Percentiles rank a stretch among this genome's conserved stretches.
phyloP scores from a whole-genome alignment of 1,140 invertebrate genomes.

The Lepidotrigona ventralis region DNA sequence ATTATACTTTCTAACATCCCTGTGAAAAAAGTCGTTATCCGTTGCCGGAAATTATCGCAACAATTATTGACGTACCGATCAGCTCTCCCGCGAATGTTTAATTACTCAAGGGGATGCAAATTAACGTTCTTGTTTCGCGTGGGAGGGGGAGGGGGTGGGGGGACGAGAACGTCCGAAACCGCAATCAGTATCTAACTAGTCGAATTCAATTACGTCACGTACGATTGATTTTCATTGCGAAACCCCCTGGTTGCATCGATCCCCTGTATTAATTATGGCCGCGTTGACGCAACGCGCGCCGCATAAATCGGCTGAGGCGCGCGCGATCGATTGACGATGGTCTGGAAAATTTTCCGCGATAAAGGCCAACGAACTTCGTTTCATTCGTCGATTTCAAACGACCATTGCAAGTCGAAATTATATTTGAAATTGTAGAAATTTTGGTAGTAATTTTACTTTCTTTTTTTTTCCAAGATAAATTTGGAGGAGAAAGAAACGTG shows the following conservation, averaged over 20 bases:
- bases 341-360: background rate
- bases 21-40: background rate
- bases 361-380: background rate
- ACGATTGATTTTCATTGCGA: slow-evolving; percentile 47
- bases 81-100: background rate
- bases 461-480: no score
- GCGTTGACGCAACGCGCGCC: background rate
- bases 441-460: background rate
- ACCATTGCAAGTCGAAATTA: background rate
- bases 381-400: no score
- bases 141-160: no score
- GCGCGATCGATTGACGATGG: background rate
- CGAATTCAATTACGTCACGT: slow-evolving; percentile 35
- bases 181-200: slow-evolving; percentile 20
- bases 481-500: no score
- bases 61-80: background rate
- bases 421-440: background rate
- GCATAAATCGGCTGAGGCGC: slow-evolving; percentile 13
- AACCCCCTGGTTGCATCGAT: slow-evolving; percentile 34
- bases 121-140: background rate
- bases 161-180: background rate
- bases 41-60: background rate
- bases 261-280: slow-evolving; percentile 33
- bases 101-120: background rate
- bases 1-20: no score